Evolutionary conservation across 2,113 vertebrate species (phyloP).

Genomic region (Chaetodon auriga): DNA sequence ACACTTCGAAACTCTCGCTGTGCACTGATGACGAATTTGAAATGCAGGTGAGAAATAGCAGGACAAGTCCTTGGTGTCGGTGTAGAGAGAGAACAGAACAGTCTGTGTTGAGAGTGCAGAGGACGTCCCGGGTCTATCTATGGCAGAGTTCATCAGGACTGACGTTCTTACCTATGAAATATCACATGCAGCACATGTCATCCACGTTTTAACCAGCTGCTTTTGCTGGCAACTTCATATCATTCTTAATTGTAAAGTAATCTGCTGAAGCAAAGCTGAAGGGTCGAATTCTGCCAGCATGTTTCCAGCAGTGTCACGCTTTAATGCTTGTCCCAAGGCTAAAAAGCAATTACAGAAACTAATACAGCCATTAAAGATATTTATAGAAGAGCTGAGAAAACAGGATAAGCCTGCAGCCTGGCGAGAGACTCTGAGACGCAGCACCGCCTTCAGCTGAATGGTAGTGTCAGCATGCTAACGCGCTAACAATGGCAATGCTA

Average conservation of each 20-base stretch:
- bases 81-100: constrained; percentile 35
- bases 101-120: constrained; percentile 39
- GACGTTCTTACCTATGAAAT: constrained; percentile 10
- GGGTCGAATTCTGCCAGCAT: not conserved
- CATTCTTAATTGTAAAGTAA: constrained; percentile 6
- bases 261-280: not conserved
- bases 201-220: not conserved
- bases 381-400: not conserved
- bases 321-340: not conserved
- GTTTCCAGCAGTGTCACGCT: not conserved
- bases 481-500: not conserved
- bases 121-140: constrained; percentile 1
- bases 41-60: constrained; percentile 76
- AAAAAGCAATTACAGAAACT: not conserved
- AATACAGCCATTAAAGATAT: not conserved
- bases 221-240: constrained; percentile 3
- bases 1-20: constrained; percentile 61
- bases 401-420: not conserved
- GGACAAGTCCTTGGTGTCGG: constrained; percentile 31
- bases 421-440: not conserved
- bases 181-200: constrained; percentile 11
- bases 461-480: not conserved
- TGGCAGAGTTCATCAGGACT: not conserved
- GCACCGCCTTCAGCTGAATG: not conserved
- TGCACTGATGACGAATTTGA: constrained; percentile 73